Evolutionary conservation across 2,888 invertebrate species (phyloP).

Genomic region (Sinohyriopsis cumingii): DNA sequence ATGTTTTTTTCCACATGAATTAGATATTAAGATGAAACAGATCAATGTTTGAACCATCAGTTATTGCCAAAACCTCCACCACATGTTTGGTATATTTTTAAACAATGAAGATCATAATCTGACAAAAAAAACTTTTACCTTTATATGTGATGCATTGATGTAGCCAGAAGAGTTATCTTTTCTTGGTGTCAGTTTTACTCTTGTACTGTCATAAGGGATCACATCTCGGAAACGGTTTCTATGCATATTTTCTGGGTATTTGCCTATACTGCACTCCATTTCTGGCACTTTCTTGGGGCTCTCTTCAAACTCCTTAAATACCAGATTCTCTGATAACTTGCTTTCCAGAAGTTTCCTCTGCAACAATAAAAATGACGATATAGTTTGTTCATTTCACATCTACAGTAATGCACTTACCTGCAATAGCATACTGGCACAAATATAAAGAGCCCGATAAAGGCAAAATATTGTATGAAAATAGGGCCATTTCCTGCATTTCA

Average conservation of each 20-base stretch:
- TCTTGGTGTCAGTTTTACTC: conserved; percentile 86
- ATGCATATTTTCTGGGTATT: conserved; percentile 79
- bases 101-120: too few relatives aligned
- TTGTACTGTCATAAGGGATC: conserved; percentile 92
- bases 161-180: conserved; percentile 90
- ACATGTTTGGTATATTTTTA: too few relatives aligned
- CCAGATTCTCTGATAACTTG: conserved; percentile 67
- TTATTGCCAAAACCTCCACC: too few relatives aligned
- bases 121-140: conserved; percentile 75
- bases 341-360: conserved; percentile 65
- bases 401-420: neutral
- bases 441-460: neutral
- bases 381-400: neutral
- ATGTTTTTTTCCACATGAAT: too few relatives aligned
- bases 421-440: neutral
- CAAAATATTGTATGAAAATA: neutral
- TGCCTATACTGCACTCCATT: conserved; percentile 74
- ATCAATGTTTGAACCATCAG: too few relatives aligned
- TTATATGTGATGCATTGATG: conserved; percentile 92
- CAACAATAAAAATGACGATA: conserved; percentile 11
- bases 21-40: too few relatives aligned
- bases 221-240: conserved; percentile 80
- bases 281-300: conserved; percentile 81
- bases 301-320: conserved; percentile 84
- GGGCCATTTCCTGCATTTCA: too few relatives aligned